Evolutionary conservation across 1,140 invertebrate species (phyloP), one percentile per base, ranked within the genome.

Genomic region (Drosophila tropicalis): DNA sequence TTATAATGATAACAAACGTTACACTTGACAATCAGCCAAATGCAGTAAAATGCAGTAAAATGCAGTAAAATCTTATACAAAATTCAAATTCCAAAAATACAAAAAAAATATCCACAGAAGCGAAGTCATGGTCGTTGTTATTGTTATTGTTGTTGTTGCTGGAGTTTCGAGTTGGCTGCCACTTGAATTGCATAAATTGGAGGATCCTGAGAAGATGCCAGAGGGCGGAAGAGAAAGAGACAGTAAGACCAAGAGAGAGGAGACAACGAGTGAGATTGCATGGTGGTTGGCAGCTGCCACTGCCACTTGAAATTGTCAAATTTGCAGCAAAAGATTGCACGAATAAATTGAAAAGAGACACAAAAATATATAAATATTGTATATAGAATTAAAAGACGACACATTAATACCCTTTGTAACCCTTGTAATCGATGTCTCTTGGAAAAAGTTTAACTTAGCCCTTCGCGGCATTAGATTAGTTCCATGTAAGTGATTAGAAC

Each of bases 181-280:
- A 87, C 82, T 86, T 87, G 83, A 86, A 87, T 86, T 58, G 79
- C 83, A 87, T 86, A 86, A 86, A 86, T 86, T 86, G 82, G 75
- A 70, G 75, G 72, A 86, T 79, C 67, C 67, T 75, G 12, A 85
- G 79, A 71, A 56, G 70, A 64, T 71, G 81, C 70, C 57, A 79
- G 40, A 41, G 63, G 64, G 58, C 5, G 7, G 40, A 64, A 64
- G 39, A 55, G 55, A 56, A 29, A 29, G 29, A 6, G 29, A 29
- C 5, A 29, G 29, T 4, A 25, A 4, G 22, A 4, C 3, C 22
- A 3, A 3, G 3, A 29, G 29, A 51, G 58, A 39, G 36, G n/a
- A 19, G 19, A 51, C 29, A 6, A 19, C 32, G 34, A 32, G 15
- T 57, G 41, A 22, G 22, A 40, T 22, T 54, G 36, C 15, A 70